Percentiles rank a stretch among this genome's conserved stretches.
phyloP scores from a whole-genome alignment of 2,888 invertebrate species.

The Stenodema calcarata region DNA sequence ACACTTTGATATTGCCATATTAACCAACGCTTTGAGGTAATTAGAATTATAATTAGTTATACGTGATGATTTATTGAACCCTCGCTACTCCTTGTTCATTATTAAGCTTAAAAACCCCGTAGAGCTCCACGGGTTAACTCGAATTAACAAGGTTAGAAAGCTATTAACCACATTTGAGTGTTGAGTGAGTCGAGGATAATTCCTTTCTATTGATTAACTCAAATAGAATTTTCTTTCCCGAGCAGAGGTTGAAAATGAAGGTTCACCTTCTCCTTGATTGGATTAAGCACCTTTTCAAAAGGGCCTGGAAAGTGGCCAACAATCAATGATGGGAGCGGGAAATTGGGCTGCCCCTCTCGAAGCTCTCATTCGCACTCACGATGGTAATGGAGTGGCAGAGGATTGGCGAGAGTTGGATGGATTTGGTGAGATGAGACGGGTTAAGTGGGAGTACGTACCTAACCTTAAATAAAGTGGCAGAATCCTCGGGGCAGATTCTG shows the following conservation, averaged over 20 bases:
- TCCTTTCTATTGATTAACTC: not conserved
- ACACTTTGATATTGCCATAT: too few species aligned
- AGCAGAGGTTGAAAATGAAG: not conserved
- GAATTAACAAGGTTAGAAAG: not conserved
- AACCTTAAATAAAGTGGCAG: too few species aligned
- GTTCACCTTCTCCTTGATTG: constrained; percentile 27
- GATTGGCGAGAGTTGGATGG: not conserved
- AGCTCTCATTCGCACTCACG: not conserved
- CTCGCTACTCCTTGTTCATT: too few species aligned
- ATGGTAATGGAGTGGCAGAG: not conserved
- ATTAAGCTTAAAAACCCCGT: not conserved
- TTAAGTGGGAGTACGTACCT: not conserved
- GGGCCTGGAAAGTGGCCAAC: constrained; percentile 22
- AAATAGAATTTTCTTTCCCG: not conserved
- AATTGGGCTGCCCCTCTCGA: constrained; percentile 3
- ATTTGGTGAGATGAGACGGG: not conserved
- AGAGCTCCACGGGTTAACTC: not conserved
- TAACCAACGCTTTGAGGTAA: too few species aligned
- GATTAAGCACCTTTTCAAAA: constrained; percentile 29
- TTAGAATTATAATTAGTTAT: too few species aligned
- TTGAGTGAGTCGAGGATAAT: not conserved
- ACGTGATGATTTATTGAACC: too few species aligned
- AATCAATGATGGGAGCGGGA: constrained; percentile 21
- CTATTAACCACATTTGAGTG: not conserved
- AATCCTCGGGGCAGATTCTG: too few species aligned